A percentile compares a stretch with the other conserved stretches of the same genome.
Evolutionary conservation across 2,113 vertebrate genomes (phyloP).

Genomic region (Psophia crepitans): DNA sequence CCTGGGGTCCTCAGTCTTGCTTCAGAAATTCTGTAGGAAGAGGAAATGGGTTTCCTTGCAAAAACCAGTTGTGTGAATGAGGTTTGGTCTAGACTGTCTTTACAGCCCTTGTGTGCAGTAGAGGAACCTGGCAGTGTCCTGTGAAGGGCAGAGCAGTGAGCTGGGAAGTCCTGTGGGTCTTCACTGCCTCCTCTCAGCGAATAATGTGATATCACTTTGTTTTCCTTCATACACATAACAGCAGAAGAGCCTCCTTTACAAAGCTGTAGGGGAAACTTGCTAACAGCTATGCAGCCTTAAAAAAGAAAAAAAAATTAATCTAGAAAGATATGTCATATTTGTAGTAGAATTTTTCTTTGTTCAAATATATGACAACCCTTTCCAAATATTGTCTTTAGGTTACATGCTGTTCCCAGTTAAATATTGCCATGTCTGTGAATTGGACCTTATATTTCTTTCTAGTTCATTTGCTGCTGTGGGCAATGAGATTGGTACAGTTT

Average conservation of each 20-base stretch:
- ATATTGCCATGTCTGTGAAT: not conserved
- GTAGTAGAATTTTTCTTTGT: not conserved
- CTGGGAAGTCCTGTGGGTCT: not conserved
- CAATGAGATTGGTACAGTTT: not conserved
- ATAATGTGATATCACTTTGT: not conserved
- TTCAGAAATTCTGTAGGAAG: not conserved
- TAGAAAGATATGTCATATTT: not conserved
- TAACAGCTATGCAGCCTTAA: not conserved
- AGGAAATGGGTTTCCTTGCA: not conserved
- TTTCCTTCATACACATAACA: not conserved
- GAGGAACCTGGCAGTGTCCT: not conserved
- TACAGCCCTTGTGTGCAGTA: fast-evolving
- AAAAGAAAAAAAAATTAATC: not conserved
- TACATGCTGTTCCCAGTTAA: not conserved
- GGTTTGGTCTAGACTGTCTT: not conserved
- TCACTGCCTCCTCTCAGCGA: not conserved
- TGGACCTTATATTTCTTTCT: not conserved
- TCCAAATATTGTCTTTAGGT: not conserved
- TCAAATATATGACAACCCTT: not conserved
- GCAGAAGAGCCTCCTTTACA: not conserved
- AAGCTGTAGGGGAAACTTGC: not conserved
- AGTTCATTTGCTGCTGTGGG: not conserved
- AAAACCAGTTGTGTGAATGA: not conserved
- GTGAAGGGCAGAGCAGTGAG: not conserved
- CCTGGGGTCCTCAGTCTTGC: fast-evolving